These are phyloP conservation scores for Saturnia pavonia DNA, from an alignment of 2,888 invertebrate species.

Conservation along the genomic window DNA sequence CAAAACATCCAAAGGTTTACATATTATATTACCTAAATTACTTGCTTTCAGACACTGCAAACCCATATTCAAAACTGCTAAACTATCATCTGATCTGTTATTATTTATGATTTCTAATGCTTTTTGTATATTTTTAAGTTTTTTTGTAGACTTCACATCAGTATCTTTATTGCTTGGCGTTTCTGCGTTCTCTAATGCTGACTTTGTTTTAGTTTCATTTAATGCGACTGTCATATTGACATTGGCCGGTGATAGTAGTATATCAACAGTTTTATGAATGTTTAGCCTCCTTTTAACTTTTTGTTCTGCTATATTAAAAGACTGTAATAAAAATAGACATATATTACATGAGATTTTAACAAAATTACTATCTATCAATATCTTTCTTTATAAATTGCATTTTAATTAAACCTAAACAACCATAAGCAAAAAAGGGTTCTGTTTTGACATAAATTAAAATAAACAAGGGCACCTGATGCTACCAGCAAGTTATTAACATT, in stretches of 20 bases:
- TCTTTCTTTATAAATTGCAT: not conserved
- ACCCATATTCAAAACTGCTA: slow-evolving; percentile 22
- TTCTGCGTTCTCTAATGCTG: not conserved
- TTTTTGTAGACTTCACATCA: not conserved
- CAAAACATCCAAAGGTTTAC: not conserved
- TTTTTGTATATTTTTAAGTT: slow-evolving; percentile 29
- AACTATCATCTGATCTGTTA: slow-evolving; percentile 27
- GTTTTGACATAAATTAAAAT: no score
- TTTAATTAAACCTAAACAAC: no score
- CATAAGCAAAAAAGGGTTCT: no score
- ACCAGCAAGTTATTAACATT: no score
- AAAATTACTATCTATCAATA: not conserved
- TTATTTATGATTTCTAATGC: slow-evolving; percentile 36
- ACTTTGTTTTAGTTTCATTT: slow-evolving; percentile 11
- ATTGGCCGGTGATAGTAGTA: slow-evolving; percentile 22
- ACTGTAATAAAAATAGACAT: slow-evolving; percentile 27
- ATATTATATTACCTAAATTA: slow-evolving; percentile 1
- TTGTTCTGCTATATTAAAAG: not conserved
- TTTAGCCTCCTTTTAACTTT: slow-evolving; percentile 18
- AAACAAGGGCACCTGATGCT: no score
- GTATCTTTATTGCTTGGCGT: not conserved
- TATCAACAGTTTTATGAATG: slow-evolving; percentile 20
- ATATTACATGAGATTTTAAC: not conserved
- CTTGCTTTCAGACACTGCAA: slow-evolving; percentile 16
- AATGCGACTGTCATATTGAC: slow-evolving; percentile 9